Evolutionary conservation across 2,888 invertebrate species (phyloP).

Genomic region (Drosophila sordidula): DNA sequence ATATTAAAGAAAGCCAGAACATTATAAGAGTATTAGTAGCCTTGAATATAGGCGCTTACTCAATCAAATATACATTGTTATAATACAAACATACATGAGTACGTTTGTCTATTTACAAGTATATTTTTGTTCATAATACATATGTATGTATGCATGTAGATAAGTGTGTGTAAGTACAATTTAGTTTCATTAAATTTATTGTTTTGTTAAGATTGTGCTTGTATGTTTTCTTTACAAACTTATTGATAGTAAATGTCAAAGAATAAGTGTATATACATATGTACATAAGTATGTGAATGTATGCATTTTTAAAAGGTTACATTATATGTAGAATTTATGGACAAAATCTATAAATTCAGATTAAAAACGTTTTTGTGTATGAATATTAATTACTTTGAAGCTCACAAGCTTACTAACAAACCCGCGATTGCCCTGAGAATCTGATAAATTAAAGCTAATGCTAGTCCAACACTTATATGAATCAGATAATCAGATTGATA

Average conservation of each 20-base stretch:
- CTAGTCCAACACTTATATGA: background rate
- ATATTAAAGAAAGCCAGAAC: slow-evolving; percentile 38
- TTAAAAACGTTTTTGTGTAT: background rate
- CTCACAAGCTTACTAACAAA: background rate
- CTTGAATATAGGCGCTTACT: slow-evolving; percentile 48
- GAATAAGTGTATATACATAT: background rate
- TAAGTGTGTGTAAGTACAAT: slow-evolving; percentile 22
- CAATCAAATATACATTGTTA: slow-evolving; percentile 55
- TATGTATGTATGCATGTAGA: slow-evolving; percentile 19
- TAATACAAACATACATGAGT: slow-evolving; percentile 16
- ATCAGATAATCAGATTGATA: no score
- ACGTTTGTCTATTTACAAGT: slow-evolving; percentile 15
- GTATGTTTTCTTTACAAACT: background rate
- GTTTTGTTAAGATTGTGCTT: slow-evolving; percentile 3
- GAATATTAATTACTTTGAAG: background rate
- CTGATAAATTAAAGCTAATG: background rate
- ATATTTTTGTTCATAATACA: slow-evolving; percentile 8
- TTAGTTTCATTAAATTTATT: slow-evolving; percentile 21
- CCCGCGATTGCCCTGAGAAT: background rate
- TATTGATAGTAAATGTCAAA: background rate
- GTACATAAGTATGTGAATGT: background rate
- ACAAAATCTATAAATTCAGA: background rate
- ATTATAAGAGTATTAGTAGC: slow-evolving; percentile 41
- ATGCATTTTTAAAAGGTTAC: background rate
- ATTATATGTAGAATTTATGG: background rate